phyloP scores from a whole-genome alignment of 2,797 vertebrate genomes.

The Anas capensis region DNA sequence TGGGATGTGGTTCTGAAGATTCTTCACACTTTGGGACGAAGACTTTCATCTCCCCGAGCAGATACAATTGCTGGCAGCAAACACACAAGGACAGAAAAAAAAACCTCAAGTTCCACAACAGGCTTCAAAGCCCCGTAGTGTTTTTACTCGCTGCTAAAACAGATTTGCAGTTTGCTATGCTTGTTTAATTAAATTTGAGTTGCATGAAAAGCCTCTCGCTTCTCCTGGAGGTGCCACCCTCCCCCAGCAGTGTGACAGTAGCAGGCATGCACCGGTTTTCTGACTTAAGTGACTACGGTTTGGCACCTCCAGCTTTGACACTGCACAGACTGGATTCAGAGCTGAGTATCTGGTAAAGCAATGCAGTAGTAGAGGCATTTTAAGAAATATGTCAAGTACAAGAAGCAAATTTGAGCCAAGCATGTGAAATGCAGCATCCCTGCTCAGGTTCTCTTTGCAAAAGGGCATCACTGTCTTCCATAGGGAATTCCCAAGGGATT shows the following conservation, averaged over 20 bases:
- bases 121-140: not conserved
- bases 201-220: not conserved
- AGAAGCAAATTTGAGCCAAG: not conserved
- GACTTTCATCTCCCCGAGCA: slow-evolving; percentile 31
- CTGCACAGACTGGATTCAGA: not conserved
- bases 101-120: not conserved
- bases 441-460: accelerated
- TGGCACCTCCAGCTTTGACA: not conserved
- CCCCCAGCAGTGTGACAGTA: accelerated
- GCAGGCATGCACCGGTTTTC: not conserved
- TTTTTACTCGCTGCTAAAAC: not conserved
- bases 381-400: accelerated
- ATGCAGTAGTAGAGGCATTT: accelerated
- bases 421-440: not conserved
- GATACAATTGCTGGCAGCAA: slow-evolving; percentile 16
- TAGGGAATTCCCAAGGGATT: not conserved
- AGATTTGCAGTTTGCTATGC: not conserved
- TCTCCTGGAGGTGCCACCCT: not conserved
- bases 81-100: not conserved
- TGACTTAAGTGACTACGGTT: not conserved
- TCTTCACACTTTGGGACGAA: not conserved
- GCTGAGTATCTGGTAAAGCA: accelerated
- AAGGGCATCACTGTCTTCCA: accelerated
- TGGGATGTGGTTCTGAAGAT: not conserved
- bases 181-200: not conserved